Evolutionary conservation across 2,888 invertebrate genomes (phyloP).

Genomic region (Esperia sulphurella): DNA sequence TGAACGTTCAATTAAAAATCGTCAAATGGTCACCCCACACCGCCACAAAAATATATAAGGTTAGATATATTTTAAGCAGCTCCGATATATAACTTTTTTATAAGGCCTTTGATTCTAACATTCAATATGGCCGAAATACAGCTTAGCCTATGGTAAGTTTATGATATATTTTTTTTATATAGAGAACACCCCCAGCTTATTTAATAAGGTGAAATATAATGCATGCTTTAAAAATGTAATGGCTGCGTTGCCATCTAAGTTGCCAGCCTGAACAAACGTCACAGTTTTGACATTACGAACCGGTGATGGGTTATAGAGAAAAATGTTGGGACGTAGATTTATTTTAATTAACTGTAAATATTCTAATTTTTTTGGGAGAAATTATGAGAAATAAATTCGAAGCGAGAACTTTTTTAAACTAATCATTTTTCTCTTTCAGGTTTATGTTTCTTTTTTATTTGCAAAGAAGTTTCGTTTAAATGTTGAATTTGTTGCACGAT

Average conservation of each 20-base stretch:
- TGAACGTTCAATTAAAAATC: conserved; percentile 18
- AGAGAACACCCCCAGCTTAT: conserved; percentile 22
- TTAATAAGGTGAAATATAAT: conserved; percentile 12
- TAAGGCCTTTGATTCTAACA: conserved; percentile 5
- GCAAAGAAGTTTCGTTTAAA: conserved; percentile 10
- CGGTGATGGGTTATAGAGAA: conserved; percentile 33
- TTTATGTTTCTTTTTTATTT: conserved; percentile 13
- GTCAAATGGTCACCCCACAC: conserved; percentile 53
- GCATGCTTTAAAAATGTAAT: conserved; percentile 25
- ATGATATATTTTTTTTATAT: conserved; percentile 27
- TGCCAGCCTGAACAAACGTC: conserved; percentile 21
- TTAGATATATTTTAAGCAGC: conserved; percentile 63
- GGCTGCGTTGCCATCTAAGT: conserved; percentile 29
- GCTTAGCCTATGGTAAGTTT: conserved; percentile 1
- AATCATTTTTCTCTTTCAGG: conserved; percentile 27
- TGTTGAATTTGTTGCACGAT: not conserved
- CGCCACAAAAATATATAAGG: conserved; percentile 51
- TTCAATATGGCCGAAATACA: not conserved
- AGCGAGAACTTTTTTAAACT: conserved; percentile 11
- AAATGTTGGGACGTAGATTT: conserved; percentile 17
- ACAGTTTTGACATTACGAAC: conserved; percentile 7
- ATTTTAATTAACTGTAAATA: conserved; percentile 11
- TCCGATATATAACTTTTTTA: conserved; percentile 19
- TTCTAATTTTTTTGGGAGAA: not conserved
- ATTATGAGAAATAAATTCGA: not conserved